phyloP scores from a whole-genome alignment of 2,797 vertebrate genomes.

The Galaxias olidus region DNA sequence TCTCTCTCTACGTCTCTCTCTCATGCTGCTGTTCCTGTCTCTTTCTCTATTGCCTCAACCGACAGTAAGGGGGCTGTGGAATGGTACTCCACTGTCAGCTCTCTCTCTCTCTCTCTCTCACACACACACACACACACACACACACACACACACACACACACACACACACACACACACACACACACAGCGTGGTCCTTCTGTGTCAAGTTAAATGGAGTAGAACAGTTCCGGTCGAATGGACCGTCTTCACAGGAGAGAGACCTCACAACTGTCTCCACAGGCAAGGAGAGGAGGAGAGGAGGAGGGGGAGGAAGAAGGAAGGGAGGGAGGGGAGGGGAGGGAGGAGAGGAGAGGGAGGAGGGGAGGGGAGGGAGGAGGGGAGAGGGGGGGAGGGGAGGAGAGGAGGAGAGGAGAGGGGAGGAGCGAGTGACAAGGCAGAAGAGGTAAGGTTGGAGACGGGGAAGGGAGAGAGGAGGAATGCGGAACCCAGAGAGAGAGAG shows the following conservation, averaged over 20 bases:
- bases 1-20: too few species aligned
- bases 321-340: background rate
- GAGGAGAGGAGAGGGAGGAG: background rate
- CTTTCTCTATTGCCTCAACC: too few species aligned
- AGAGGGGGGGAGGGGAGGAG: conserved; percentile 13
- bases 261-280: conserved; percentile 18
- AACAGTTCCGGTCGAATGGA: conserved; percentile 41
- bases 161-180: too few species aligned
- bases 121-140: too few species aligned
- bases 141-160: too few species aligned
- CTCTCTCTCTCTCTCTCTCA: too few species aligned
- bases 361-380: background rate
- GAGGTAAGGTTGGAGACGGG: conserved; percentile 3
- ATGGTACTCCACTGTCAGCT: too few species aligned
- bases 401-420: background rate
- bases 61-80: conserved; percentile 8
- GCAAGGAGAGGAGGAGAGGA: conserved; percentile 12
- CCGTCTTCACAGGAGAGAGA: conserved; percentile 20
- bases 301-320: background rate
- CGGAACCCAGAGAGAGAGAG: conserved; percentile 10
- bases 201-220: conserved; percentile 42
- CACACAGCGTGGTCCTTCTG: too few species aligned
- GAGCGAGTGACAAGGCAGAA: background rate
- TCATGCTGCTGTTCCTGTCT: too few species aligned
- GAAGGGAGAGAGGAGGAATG: background rate